Evolutionary conservation across 2,113 vertebrate genomes (phyloP).

Genomic region (Rhineura floridana): DNA sequence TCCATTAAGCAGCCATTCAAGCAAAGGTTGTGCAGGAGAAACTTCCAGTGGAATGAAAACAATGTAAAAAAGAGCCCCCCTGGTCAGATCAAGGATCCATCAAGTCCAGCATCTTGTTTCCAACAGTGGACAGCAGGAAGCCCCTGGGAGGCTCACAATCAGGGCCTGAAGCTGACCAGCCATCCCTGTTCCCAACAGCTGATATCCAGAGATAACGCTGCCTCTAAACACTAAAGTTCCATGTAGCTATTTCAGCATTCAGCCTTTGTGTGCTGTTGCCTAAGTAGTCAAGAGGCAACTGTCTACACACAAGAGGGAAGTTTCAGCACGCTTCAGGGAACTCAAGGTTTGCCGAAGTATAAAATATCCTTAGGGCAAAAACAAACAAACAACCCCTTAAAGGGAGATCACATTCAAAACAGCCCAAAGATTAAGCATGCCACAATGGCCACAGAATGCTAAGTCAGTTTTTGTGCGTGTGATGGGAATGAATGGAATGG

Average conservation of each 20-base stretch:
- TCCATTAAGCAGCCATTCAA: not conserved
- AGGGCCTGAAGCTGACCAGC: too few species aligned
- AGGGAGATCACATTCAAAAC: too few species aligned
- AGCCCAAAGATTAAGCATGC: too few species aligned
- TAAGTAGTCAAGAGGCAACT: too few species aligned
- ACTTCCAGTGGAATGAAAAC: not conserved
- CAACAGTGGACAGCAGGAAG: not conserved
- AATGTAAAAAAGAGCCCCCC: not conserved
- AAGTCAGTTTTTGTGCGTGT: too few species aligned
- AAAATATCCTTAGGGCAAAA: too few species aligned
- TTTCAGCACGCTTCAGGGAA: too few species aligned
- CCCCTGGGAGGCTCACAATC: not conserved
- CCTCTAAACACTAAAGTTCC: not conserved
- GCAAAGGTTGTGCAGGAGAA: not conserved
- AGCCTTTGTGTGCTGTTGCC: not conserved
- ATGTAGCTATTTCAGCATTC: too few species aligned
- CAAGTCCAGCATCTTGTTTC: not conserved
- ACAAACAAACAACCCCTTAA: too few species aligned
- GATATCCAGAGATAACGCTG: not conserved
- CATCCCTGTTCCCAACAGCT: not conserved
- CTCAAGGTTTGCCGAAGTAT: not conserved
- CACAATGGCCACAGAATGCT: too few species aligned
- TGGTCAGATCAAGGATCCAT: not conserved
- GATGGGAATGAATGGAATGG: too few species aligned
- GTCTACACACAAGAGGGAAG: too few species aligned